A percentile compares a stretch with the other conserved stretches of the same genome.
These are phyloP conservation scores for Abrostola tripartita DNA, from an alignment of 2,888 invertebrate genomes.

Conservation along the genomic window DNA sequence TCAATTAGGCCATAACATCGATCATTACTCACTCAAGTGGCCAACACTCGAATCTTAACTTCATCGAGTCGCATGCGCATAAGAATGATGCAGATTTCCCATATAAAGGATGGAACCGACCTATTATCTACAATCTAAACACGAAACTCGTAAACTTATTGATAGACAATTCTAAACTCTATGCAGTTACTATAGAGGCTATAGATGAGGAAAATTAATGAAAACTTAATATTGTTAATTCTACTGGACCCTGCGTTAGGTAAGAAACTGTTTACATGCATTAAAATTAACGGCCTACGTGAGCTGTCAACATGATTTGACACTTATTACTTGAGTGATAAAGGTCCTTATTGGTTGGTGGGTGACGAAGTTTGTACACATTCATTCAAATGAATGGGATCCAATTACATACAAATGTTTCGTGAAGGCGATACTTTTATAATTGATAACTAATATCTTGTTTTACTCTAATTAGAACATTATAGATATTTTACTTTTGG, in stretches of 20 bases:
- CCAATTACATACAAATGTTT: constrained; percentile 55
- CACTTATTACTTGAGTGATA: constrained; percentile 38
- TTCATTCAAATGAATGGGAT: constrained; percentile 53
- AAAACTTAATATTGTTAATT: constrained; percentile 30
- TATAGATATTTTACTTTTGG: background rate
- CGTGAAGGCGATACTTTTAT: constrained; percentile 49
- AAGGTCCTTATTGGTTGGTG: constrained; percentile 35
- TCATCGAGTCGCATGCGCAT: constrained; percentile 55
- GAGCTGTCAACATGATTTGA: constrained; percentile 43
- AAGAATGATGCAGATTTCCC: constrained; percentile 75
- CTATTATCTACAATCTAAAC: constrained; percentile 53
- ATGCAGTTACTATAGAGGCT: background rate
- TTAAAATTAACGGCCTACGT: constrained; percentile 59
- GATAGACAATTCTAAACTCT: constrained; percentile 18
- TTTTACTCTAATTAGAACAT: background rate
- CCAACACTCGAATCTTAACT: constrained; percentile 50
- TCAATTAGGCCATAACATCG: constrained; percentile 57
- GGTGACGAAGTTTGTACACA: constrained; percentile 29
- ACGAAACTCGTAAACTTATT: background rate
- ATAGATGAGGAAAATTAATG: background rate
- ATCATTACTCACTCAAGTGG: constrained; percentile 59
- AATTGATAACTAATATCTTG: constrained; percentile 40
- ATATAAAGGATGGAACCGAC: constrained; percentile 71
- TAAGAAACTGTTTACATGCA: constrained; percentile 63
- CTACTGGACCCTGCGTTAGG: constrained; percentile 56